Evolutionary conservation across 2,113 vertebrate genomes (phyloP).

Genomic region (Platysternon megacephalum): DNA sequence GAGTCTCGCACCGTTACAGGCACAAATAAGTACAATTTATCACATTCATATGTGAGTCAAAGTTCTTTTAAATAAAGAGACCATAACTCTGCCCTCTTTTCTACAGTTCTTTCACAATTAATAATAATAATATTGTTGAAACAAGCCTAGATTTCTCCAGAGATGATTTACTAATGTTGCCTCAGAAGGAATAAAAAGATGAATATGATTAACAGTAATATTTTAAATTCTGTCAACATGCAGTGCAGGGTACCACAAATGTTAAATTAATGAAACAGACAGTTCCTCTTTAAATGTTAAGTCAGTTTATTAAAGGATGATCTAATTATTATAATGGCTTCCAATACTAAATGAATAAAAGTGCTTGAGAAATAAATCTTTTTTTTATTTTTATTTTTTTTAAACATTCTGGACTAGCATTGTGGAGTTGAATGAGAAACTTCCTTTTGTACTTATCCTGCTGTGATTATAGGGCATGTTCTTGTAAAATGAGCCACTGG

Average conservation of each 20-base stretch:
- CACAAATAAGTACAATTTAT: neutral
- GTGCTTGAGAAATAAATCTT: neutral
- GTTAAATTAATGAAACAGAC: neutral
- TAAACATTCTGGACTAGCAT: slow-evolving; percentile 31
- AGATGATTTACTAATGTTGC: neutral
- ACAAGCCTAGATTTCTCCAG: neutral
- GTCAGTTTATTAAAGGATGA: neutral
- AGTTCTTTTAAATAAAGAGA: neutral
- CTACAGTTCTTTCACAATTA: neutral
- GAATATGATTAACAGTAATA: neutral
- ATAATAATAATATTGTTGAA: neutral
- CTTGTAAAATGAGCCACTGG: neutral
- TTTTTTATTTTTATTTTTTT: neutral
- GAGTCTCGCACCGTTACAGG: no score
- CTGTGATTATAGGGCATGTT: slow-evolving; percentile 20
- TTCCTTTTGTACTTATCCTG: slow-evolving; percentile 33
- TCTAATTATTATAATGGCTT: neutral
- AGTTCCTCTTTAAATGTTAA: neutral
- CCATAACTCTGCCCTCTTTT: neutral
- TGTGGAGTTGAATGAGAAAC: neutral
- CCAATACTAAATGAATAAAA: neutral
- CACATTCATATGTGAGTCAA: neutral
- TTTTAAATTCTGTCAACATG: neutral
- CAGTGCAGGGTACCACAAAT: neutral
- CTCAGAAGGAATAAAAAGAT: neutral